Evolutionary conservation across 37 sponge, comb jelly and placozoan genomes (phyloP).

Genomic region (Dysidea cf. avara): DNA sequence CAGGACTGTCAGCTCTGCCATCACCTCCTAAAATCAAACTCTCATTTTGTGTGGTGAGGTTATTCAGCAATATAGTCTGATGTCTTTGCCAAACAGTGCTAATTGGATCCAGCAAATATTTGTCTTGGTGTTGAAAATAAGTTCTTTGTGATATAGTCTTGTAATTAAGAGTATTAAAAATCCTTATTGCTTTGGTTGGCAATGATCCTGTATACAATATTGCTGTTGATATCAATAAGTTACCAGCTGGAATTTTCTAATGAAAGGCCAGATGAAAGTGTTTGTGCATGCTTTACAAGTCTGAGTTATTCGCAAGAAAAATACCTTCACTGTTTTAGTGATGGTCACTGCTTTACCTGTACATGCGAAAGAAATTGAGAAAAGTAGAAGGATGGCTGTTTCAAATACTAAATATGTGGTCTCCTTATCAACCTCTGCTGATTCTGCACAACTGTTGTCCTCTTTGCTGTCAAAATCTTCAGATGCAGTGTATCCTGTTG

Average conservation of each 20-base stretch:
- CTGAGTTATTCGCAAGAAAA: slow-evolving; percentile 18
- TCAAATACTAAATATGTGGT: slow-evolving; percentile 18
- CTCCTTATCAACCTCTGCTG: neutral
- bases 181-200: slow-evolving; percentile 33
- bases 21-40: slow-evolving; percentile 46
- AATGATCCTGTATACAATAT: slow-evolving; percentile 51
- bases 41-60: slow-evolving; percentile 3
- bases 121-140: slow-evolving; percentile 47
- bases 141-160: slow-evolving; percentile 31
- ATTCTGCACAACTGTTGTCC: no score
- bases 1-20: slow-evolving; percentile 67
- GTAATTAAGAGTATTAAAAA: slow-evolving; percentile 16
- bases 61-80: slow-evolving; percentile 15
- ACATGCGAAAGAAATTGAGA: neutral
- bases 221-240: slow-evolving; percentile 38
- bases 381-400: slow-evolving; percentile 9
- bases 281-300: slow-evolving; percentile 13
- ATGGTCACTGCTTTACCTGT: slow-evolving; percentile 1
- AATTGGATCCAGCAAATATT: slow-evolving; percentile 36
- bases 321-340: slow-evolving; percentile 19
- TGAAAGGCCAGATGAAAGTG: slow-evolving; percentile 22
- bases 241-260: slow-evolving; percentile 49
- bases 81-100: slow-evolving; percentile 23
- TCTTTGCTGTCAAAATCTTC: no score
- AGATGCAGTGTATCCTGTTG: neutral